Conservation (phyloP, 30 jellyfish, hydroid and myxozoan species). For the Aurelia aurita complex sp. Pacific region DNA sequence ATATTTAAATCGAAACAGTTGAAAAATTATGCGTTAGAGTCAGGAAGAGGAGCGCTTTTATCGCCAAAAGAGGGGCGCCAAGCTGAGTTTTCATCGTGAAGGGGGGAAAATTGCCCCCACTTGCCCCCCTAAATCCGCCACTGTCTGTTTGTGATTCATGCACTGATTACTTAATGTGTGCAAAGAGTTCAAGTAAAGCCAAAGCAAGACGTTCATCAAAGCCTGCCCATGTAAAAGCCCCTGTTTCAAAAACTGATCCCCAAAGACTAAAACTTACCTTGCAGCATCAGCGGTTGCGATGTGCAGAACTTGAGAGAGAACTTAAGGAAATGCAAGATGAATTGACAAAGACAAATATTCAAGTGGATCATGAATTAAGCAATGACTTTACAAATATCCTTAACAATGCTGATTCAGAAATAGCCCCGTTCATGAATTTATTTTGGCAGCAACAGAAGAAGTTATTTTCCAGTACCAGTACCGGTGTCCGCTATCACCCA, state of each 20-base stretch:
- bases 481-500: constrained; percentile 37
- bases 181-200: background rate
- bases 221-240: constrained; percentile 57
- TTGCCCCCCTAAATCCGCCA: no score
- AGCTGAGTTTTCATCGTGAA: no score
- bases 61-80: no score
- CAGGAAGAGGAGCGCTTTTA: no score
- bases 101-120: no score
- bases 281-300: constrained; percentile 38
- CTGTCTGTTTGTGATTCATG: constrained; percentile 4
- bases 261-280: constrained; percentile 29
- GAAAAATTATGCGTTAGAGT: no score
- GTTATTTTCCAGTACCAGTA: constrained; percentile 4
- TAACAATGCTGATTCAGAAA: constrained; percentile 17
- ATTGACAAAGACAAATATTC: constrained; percentile 3
- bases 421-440: constrained; percentile 34
- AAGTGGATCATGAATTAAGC: constrained; percentile 27
- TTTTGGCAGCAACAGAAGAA: constrained; percentile 53
- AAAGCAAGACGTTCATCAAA: background rate
- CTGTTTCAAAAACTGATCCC: constrained; percentile 37
- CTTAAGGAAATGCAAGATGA: constrained; percentile 38
- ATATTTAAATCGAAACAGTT: no score
- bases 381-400: constrained; percentile 29
- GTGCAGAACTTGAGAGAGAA: constrained; percentile 39
- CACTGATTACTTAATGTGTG: background rate